Evolutionary conservation across 2,888 invertebrate genomes (phyloP).

Genomic region (Torymus texanus): DNA sequence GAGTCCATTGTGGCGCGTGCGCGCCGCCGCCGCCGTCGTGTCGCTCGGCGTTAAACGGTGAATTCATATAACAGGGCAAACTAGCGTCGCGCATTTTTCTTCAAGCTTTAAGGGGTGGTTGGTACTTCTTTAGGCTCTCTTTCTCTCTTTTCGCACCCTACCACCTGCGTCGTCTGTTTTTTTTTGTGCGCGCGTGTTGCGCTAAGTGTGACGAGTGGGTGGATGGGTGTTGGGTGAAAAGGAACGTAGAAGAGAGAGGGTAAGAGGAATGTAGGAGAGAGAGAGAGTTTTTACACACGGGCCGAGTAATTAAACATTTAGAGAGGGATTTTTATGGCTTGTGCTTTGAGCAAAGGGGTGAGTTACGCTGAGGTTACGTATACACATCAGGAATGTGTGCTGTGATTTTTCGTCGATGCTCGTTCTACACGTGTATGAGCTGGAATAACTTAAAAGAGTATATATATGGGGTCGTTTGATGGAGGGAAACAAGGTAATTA

Average conservation of each 20-base stretch:
- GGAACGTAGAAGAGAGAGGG: too few relatives aligned
- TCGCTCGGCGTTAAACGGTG: slow-evolving; percentile 47
- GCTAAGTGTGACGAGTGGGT: background rate
- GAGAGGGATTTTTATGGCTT: background rate
- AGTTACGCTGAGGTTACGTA: too few relatives aligned
- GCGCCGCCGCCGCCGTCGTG: background rate
- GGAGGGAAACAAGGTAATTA: background rate
- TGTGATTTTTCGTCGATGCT: too few relatives aligned
- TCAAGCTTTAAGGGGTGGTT: background rate
- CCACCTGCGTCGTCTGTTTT: background rate
- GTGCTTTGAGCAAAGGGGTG: too few relatives aligned
- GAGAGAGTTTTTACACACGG: background rate
- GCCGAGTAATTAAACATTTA: slow-evolving; percentile 27
- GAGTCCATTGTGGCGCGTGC: slow-evolving; percentile 42
- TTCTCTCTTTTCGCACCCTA: slow-evolving; percentile 8
- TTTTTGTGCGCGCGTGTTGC: slow-evolving; percentile 17
- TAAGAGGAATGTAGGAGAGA: too few relatives aligned
- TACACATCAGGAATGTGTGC: too few relatives aligned
- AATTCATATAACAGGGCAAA: slow-evolving; percentile 42
- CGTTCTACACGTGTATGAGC: too few relatives aligned
- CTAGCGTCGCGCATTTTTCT: slow-evolving; percentile 11
- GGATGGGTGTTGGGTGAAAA: background rate
- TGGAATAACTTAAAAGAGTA: too few relatives aligned
- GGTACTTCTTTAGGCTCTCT: slow-evolving; percentile 1
- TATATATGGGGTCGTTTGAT: background rate